Evolutionary conservation across 2,888 invertebrate genomes (phyloP), one percentile per base, ranked within the genome.

Genomic region (Xanthostigma xanthostigma): DNA sequence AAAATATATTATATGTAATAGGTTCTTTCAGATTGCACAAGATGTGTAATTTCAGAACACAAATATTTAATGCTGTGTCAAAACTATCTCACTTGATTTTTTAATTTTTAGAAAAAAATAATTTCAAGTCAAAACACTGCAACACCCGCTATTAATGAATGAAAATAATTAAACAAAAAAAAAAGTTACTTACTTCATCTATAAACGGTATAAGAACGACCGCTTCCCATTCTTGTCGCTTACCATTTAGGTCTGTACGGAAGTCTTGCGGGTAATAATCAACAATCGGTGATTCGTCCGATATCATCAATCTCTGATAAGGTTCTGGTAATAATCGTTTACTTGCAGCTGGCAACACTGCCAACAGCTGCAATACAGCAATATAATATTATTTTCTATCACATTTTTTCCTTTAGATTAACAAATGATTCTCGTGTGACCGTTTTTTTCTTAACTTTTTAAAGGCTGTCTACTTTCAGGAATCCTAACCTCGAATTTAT

Each of bases 171-270:
- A 35, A 41, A 13, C 42, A 27, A 36, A 36, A 38, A n/a, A n/a
- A 36, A 41, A 41, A 41, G 41, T 27, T 34, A 34, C 44, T 53
- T 56, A 78, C 81, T 70, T 93, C 91, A 57, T 93, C 83, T 58
- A 95, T 93, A 58, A 95, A 93, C 1, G 94, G 94, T 61, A 95
- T 88, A 2, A 94, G 72, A 2, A 93, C 90, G 0, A 95, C 85
- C 0, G 93, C 93, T 64, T 95, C 96, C 96, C 97, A 97, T 55
- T 94, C 94, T 60, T 93, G 88, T 58, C 78, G 78, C 66, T 97
- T 97, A 8, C 96, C 96, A 69, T 97, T 97, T 49, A 96, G 74
- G 71, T 97, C 97, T 0, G 91, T 92, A 59, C 85, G 78, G 64
- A 97, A 97, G 55, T 94, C 77, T 45, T 72, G 64, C 0, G 97